Evolutionary conservation across 2,888 invertebrate genomes (phyloP), one percentile per base, ranked within the genome.

Genomic region (Andrena camellia): DNA sequence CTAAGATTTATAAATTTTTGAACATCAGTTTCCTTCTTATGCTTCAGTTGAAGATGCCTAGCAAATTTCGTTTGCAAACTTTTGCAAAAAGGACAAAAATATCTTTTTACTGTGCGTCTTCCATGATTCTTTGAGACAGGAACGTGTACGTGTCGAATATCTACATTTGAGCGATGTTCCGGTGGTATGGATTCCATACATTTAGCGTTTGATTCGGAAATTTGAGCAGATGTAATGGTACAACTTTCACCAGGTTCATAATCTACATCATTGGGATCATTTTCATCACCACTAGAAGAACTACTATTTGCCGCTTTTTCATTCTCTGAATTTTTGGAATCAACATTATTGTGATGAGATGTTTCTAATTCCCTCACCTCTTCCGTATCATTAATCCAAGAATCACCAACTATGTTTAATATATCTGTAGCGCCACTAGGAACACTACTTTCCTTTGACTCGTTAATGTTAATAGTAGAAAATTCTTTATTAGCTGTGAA

Each of bases 31-130:
- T 89, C 86, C 82, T 83, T 33, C 67, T 78, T 35, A 50, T 50
- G 50, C n/a, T 50, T 50, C n/a, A 50, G 50, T 1, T 50, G 4
- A 50, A 50, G 50, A 17, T 50, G 50, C 50, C 50, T 17, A n/a
- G 17, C 50, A 50, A 50, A 50, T 50, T 50, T 50, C 5, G 50
- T 62, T 42, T 83, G 86, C 48, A 85, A 67, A 54, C 50, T 88
- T 31, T 87, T 82, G 48, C 90, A 89, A 63, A 81, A 89, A 13
- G 66, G 64, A 54, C 87, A 88, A 73, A 86, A 88, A 73, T 88
- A 60, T 71, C n/a, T 50, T 50, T 50, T 50, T 50, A 50, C 50
- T 17, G 50, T 50, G 1, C 50, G 3, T n/a, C 4, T 50, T n/a
- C 1, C 50, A 50, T n/a, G 17, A 5, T 50, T 4, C n/a, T 17